Evolutionary conservation across 2,888 invertebrate species (phyloP).

Genomic region (Pheosia gnoma): DNA sequence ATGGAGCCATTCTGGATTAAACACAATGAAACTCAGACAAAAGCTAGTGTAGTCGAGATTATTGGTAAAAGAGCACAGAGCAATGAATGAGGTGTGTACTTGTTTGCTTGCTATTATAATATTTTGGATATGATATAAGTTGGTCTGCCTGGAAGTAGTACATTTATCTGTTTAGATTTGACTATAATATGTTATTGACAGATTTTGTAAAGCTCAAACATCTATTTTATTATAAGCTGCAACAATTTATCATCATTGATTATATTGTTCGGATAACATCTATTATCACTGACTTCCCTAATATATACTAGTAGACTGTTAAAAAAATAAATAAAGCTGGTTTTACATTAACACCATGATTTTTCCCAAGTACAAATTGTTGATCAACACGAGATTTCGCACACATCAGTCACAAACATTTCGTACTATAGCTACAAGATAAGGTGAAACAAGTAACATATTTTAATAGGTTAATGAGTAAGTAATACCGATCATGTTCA

Average conservation of each 20-base stretch:
- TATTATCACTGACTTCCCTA: slow-evolving; percentile 37
- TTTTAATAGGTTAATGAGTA: too few relatives aligned
- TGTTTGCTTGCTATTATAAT: not conserved
- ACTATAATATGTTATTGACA: not conserved
- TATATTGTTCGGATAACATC: slow-evolving; percentile 39
- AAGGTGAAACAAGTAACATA: too few relatives aligned
- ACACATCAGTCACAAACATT: slow-evolving; percentile 39
- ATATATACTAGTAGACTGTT: slow-evolving; percentile 34
- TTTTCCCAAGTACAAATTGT: slow-evolving; percentile 30
- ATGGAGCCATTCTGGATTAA: not conserved
- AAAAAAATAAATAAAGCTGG: slow-evolving; percentile 46
- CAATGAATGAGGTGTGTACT: not conserved
- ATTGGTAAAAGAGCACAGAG: not conserved
- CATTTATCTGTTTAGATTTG: not conserved
- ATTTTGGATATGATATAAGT: not conserved
- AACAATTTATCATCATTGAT: slow-evolving; percentile 37
- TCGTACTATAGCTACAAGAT: slow-evolving; percentile 44
- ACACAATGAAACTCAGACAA: slow-evolving; percentile 5
- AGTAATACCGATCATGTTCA: too few relatives aligned
- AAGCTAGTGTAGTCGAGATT: not conserved
- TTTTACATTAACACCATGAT: slow-evolving; percentile 36
- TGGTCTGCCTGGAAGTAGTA: too few relatives aligned
- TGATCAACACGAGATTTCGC: slow-evolving; percentile 39
- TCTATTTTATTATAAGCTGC: slow-evolving; percentile 27
- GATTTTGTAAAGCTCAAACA: slow-evolving; percentile 20